Evolutionary conservation across 2,888 invertebrate species (phyloP).

Genomic region (Dicranocentrus wangi): DNA sequence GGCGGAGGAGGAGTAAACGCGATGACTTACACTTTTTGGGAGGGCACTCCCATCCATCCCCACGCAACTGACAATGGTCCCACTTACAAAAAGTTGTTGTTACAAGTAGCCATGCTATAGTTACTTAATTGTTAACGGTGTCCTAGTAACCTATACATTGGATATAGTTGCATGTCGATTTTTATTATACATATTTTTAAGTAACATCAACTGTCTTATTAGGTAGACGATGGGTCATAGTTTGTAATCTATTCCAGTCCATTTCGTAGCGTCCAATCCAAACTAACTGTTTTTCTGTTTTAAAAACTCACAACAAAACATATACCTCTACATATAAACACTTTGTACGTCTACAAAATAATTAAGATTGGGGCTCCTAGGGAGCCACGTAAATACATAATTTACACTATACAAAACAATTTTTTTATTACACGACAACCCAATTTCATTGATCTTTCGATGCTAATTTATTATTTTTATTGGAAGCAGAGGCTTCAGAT

Average conservation of each 20-base stretch:
- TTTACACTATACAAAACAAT: not conserved
- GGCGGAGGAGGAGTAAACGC: too few relatives aligned
- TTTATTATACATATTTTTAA: too few relatives aligned
- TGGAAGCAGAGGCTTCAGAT: constrained; percentile 5
- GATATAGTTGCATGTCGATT: too few relatives aligned
- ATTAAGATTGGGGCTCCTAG: not conserved
- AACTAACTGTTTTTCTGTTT: not conserved
- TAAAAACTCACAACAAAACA: not conserved
- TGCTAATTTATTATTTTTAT: not conserved
- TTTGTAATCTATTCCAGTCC: constrained; percentile 57
- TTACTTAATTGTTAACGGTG: too few relatives aligned
- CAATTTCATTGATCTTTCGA: not conserved
- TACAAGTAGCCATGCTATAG: too few relatives aligned
- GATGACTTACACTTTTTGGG: too few relatives aligned
- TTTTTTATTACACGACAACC: not conserved
- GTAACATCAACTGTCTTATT: too few relatives aligned
- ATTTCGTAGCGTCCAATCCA: constrained; percentile 51
- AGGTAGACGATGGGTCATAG: not conserved
- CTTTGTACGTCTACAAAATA: not conserved
- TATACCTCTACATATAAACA: not conserved
- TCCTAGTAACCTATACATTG: too few relatives aligned
- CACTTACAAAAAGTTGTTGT: too few relatives aligned
- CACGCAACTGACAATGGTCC: too few relatives aligned
- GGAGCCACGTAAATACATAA: not conserved
- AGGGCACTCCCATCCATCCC: too few relatives aligned